A percentile compares a stretch with the other conserved stretches of the same genome.
These are phyloP conservation scores for Lepus townsendii DNA, from an alignment of 2,797 vertebrate genomes.

Conservation along the genomic window DNA sequence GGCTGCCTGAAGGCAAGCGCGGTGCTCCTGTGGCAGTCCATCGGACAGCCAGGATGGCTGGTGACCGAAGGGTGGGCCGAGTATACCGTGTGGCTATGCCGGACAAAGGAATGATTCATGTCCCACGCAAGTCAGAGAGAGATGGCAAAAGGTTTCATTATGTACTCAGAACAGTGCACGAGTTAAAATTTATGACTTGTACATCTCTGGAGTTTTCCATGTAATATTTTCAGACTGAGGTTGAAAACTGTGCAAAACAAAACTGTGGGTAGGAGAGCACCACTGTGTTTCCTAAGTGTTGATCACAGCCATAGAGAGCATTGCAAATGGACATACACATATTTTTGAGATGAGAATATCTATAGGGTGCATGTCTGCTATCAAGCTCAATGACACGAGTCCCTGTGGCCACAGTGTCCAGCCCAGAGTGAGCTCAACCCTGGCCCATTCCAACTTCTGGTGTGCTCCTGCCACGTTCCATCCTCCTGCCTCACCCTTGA, in stretches of 20 bases:
- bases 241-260: not conserved
- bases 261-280: not conserved
- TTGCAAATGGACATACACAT: slow-evolving; percentile 10
- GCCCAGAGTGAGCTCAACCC: not conserved
- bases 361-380: not conserved
- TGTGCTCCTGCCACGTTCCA: not conserved
- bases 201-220: not conserved
- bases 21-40: not conserved
- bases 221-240: not conserved
- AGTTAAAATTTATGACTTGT: not conserved
- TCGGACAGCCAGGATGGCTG: not conserved
- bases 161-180: not conserved
- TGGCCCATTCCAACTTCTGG: not conserved
- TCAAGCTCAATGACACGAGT: not conserved
- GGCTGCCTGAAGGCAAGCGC: not conserved
- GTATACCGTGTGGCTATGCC: not conserved
- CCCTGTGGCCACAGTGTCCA: not conserved
- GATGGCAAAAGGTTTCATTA: not conserved
- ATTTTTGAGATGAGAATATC: not conserved
- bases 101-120: not conserved
- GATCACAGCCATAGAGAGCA: not conserved
- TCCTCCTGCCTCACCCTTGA: not conserved
- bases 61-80: not conserved
- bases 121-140: no score
- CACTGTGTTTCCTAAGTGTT: not conserved